Percentiles rank a stretch among this genome's conserved stretches.
Evolutionary conservation across 2,797 vertebrate genomes (phyloP).

Genomic region (Artibeus lituratus): DNA sequence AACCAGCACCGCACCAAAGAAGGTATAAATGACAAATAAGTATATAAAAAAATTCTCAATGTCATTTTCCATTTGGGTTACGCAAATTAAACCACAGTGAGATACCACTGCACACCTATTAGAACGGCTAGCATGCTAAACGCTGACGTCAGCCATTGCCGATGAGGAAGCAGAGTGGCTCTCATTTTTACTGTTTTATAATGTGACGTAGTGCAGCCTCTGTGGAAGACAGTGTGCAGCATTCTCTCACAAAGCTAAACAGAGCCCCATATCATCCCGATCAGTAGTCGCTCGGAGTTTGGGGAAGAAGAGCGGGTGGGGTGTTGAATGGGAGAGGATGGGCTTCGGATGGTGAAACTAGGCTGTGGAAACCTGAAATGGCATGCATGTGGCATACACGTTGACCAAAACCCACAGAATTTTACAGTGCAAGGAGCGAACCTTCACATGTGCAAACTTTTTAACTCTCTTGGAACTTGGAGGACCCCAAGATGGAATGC

Average conservation of each 20-base stretch:
- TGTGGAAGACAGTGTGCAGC: neutral
- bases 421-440: neutral
- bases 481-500: neutral
- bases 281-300: neutral
- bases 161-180: neutral
- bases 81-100: neutral
- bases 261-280: no score
- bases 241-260: neutral
- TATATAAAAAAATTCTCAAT: neutral
- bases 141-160: neutral
- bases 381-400: fast-evolving
- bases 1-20: neutral
- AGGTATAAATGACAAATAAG: neutral
- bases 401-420: neutral
- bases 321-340: neutral
- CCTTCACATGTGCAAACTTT: neutral
- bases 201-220: neutral
- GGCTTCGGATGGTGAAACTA: neutral
- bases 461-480: neutral
- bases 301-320: neutral
- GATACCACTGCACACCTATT: neutral
- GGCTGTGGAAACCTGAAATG: neutral
- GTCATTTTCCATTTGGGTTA: neutral
- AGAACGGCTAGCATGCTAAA: neutral
- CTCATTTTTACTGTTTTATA: neutral